A percentile compares a stretch with the other conserved stretches of the same genome.
phyloP scores from a whole-genome alignment of 2,113 vertebrate genomes.

The Salminus brasiliensis region DNA sequence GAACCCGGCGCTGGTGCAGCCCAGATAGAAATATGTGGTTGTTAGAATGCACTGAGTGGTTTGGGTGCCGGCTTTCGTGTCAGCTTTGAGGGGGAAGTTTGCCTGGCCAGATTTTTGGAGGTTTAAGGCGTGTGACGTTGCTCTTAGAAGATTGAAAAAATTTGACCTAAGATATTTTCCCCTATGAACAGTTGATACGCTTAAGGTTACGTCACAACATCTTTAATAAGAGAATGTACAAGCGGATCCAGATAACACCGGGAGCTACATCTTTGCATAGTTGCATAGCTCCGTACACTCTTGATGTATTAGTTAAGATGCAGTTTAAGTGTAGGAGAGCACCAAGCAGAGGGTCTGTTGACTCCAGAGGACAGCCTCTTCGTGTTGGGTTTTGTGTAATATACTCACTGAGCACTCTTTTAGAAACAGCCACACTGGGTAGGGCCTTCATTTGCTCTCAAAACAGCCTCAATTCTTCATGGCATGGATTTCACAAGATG shows the following conservation, averaged over 20 bases:
- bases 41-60: conserved; percentile 14
- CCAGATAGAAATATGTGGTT: conserved; percentile 16
- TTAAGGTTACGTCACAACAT: not conserved
- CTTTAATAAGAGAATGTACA: not conserved
- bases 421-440: too few species aligned
- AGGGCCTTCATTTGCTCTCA: too few species aligned
- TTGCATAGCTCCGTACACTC: too few species aligned
- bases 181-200: not conserved
- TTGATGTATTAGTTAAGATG: too few species aligned
- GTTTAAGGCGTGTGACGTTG: not conserved
- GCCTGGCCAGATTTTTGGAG: not conserved
- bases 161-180: not conserved
- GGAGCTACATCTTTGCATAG: not conserved
- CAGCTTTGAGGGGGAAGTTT: not conserved
- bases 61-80: not conserved
- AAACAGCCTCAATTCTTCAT: too few species aligned
- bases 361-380: too few species aligned
- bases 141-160: not conserved
- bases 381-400: too few species aligned
- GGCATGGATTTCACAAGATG: too few species aligned
- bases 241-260: not conserved
- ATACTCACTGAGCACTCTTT: too few species aligned
- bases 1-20: conserved; percentile 34
- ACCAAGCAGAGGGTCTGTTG: too few species aligned
- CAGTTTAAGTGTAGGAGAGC: too few species aligned